Conservation (phyloP, 2,113 vertebrate genomes). For the Brachypodius melanocephalos region DNA sequence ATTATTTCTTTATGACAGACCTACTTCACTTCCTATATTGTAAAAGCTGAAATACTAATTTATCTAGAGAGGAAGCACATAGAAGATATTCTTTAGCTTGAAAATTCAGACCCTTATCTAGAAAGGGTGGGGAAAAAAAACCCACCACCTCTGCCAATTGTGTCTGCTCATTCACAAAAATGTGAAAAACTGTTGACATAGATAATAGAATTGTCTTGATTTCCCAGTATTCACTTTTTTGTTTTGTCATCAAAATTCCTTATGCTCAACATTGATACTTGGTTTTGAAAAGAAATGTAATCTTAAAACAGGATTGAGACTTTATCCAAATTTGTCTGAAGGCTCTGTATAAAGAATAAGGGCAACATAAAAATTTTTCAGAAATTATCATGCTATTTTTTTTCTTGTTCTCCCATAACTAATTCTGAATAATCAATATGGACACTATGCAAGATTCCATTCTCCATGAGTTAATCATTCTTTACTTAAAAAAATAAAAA, state of each 20-base stretch:
- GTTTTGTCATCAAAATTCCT: background rate
- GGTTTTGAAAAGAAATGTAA: background rate
- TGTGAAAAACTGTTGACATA: background rate
- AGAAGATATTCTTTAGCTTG: background rate
- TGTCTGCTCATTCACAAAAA: background rate
- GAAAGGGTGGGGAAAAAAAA: fast-evolving
- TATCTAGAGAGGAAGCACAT: background rate
- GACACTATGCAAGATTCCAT: background rate
- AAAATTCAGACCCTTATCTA: background rate
- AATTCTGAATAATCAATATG: background rate
- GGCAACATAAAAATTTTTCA: background rate
- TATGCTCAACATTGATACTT: background rate
- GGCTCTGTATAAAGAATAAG: background rate
- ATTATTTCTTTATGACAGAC: background rate
- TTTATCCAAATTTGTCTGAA: background rate
- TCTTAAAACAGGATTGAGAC: background rate
- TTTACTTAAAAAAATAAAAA: background rate
- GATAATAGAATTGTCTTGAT: background rate
- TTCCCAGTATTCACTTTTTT: background rate
- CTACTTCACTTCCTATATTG: background rate
- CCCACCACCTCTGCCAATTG: background rate
- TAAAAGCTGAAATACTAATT: background rate
- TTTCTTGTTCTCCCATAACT: background rate
- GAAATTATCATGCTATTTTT: background rate
- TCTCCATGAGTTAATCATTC: background rate